phyloP scores from a whole-genome alignment of 2,797 vertebrate genomes.

The Toxotes lorentzi region DNA sequence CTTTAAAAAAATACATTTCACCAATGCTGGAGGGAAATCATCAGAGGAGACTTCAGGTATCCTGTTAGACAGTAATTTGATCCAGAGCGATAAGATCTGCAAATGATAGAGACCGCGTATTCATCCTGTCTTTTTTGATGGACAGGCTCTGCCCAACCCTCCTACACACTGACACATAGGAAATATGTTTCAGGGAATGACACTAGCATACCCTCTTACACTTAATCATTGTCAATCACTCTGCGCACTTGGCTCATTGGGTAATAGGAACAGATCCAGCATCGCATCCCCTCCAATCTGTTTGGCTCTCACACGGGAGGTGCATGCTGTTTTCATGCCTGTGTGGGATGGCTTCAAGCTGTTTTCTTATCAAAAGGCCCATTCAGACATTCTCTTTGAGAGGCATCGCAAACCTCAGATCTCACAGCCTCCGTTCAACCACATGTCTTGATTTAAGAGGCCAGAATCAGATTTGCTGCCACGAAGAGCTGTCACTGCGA shows the following conservation, averaged over 20 bases:
- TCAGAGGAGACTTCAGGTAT: conserved; percentile 58
- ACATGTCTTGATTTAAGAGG: conserved; percentile 83
- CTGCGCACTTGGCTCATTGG: conserved; percentile 77
- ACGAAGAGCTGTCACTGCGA: conserved; percentile 77
- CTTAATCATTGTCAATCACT: conserved; percentile 86
- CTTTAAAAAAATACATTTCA: conserved; percentile 43
- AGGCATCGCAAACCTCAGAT: conserved; percentile 81
- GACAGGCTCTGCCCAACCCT: conserved; percentile 80
- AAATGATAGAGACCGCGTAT: conserved; percentile 60
- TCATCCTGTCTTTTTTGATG: conserved; percentile 80
- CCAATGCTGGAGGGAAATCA: conserved; percentile 36
- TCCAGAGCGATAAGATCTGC: conserved; percentile 61
- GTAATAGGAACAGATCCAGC: conserved; percentile 84
- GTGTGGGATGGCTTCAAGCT: conserved; percentile 87
- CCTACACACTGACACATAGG: conserved; percentile 80
- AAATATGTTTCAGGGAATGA: conserved; percentile 85
- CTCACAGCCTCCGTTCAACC: conserved; percentile 82
- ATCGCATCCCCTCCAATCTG: conserved; percentile 84
- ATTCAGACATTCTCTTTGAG: conserved; percentile 84
- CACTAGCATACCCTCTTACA: conserved; percentile 84
- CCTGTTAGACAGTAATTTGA: conserved; percentile 65
- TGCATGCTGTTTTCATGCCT: conserved; percentile 86
- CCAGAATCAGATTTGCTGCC: conserved; percentile 80
- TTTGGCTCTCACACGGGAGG: conserved; percentile 84
- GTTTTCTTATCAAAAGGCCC: conserved; percentile 86